Evolutionary conservation across 2,113 vertebrate species (phyloP).

Genomic region (Tragelaphus scriptus): DNA sequence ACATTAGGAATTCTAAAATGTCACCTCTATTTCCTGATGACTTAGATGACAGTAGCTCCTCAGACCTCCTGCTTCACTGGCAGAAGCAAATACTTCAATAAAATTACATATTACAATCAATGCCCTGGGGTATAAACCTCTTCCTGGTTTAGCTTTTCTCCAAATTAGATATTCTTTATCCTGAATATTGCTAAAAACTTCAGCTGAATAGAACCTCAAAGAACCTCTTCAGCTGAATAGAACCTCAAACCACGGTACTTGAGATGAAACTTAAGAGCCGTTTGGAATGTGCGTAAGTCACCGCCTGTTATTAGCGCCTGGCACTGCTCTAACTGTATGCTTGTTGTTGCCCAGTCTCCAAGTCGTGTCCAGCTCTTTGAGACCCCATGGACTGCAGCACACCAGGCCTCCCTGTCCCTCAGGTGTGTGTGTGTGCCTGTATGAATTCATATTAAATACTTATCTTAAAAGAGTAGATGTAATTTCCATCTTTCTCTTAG

Average conservation of each 20-base stretch:
- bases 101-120: neutral
- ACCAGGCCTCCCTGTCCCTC: neutral
- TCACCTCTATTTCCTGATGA: neutral
- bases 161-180: neutral
- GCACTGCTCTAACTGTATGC: neutral
- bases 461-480: neutral
- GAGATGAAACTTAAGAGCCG: neutral
- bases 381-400: neutral
- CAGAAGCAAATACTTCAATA: constrained; percentile 44
- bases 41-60: neutral
- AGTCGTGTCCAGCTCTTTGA: neutral
- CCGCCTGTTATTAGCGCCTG: neutral
- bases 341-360: neutral
- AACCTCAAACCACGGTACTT: neutral
- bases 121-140: neutral
- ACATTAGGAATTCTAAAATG: constrained; percentile 38
- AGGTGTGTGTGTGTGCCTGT: neutral
- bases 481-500: neutral
- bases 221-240: neutral
- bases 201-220: neutral
- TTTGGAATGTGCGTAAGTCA: neutral
- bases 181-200: neutral
- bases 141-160: neutral
- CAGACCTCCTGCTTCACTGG: neutral
- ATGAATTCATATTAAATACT: neutral